Evolutionary conservation across 2,113 vertebrate genomes (phyloP), one percentile per base, ranked within the genome.

Genomic region (Ancistrus triradiatus): DNA sequence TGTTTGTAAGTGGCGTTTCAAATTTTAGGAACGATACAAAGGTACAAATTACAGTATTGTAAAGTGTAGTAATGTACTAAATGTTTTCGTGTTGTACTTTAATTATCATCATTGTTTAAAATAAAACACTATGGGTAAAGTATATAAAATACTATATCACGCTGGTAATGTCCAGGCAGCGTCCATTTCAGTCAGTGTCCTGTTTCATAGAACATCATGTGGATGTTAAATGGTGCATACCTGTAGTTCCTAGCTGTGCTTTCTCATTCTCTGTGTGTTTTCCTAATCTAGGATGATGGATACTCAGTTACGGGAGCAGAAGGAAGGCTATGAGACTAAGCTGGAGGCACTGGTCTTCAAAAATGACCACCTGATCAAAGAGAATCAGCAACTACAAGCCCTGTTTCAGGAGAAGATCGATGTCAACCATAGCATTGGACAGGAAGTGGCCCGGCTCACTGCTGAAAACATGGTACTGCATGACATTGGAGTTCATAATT

Each of bases 381-480:
- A 98, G 73, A 93, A 93, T 78, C 88, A 76, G 78, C 87, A 91
- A 35, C 78, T 98, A 3, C 93, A 99, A 50, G 91, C 87, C 21
- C 78, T 97, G 11, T 92, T 96, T 80, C 81, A 92, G 25, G 93
- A 97, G 74, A 95, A 98, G 65, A 97, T 85, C 13, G 76, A 90
- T 31, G 67, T 93, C 68, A 95, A 91, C 1, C 90, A 95, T 68
- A 84, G 75, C 13, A 92, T 98, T 73, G 83, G 84, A 28, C 90
- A 92, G 1, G 92, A 98, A 71, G 88, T 98, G 25, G 81, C 86
- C 65, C 84, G 93, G 33, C 88, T 99, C 2, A 91, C 86, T 1
- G 86, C 86, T 8, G 95, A 98, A 77, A 99, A 98, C 59, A 80
- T 91, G 90, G 92, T 94, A 78, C 38, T 42, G 14, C 8, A 10